Evolutionary conservation across 2,113 vertebrate species (phyloP), one percentile per base, ranked within the genome.

Genomic region (Marcusenius ussheri): DNA sequence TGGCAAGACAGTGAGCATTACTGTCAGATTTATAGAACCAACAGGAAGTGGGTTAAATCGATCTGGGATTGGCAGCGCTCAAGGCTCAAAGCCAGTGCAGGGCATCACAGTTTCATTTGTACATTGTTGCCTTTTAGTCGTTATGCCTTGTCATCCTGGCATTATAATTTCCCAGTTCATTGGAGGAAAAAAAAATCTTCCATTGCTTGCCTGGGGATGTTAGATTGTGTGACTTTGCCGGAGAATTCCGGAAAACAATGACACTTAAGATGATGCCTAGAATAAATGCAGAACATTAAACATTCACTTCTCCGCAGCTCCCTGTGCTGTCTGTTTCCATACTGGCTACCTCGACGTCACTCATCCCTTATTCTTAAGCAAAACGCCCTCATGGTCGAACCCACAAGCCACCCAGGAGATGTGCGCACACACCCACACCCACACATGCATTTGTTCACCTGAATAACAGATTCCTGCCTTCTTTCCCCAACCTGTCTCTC

Each of bases 381-480:
- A 92, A 89, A 89, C 91, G 89, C 3, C 31, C 51, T 27, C 8
- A 8, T 7, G 27, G 17, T 19, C 15, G 2, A n/a, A 10, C n/a
- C 3, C 3, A 1, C 17, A 51, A 24, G n/a, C 47, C n/a, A 6
- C 11, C 47, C 45, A 47, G 35, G 17, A 53, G 56, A 45, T 39
- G 31, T 21, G 19, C 53, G 0, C 45, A 51, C 66, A 35, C 74
- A n/a, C 24, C 7, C 66, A 35, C 74, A n/a, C 24, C 7, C 74
- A 84, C 77, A 77, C 46, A 9, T 27, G 27, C 50, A 5, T 77
- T 15, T 46, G 19, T 94, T 89, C 95, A 95, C 94, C 92, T 95
- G 94, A 97, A 95, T 99, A 99, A 99, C 98, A 96, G 97, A 96
- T 91, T 96, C 96, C 97, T 97, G 95, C 98, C 97, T 98, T 99